A percentile compares a stretch with the other conserved stretches of the same genome.
Conservation (phyloP, 2,113 vertebrate species). For the Martes martes region DNA sequence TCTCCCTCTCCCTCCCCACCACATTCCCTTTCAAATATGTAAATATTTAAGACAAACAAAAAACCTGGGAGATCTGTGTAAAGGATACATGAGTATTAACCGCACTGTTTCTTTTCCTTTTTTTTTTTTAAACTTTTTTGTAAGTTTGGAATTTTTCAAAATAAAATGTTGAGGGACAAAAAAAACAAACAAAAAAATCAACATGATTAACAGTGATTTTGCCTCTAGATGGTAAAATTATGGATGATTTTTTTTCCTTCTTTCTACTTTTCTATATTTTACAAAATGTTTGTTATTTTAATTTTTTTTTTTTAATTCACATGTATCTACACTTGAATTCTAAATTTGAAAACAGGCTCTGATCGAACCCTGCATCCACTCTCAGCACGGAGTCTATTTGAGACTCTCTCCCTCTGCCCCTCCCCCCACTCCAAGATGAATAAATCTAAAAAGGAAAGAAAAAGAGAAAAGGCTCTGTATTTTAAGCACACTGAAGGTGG, state of each 20-base stretch:
- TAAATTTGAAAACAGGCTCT: neutral
- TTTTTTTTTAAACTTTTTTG: neutral
- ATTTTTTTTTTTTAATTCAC: neutral
- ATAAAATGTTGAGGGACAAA: neutral
- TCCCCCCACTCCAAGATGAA: neutral
- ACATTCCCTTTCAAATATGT: neutral
- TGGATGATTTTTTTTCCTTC: neutral
- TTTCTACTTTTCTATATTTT: slow-evolving; percentile 5
- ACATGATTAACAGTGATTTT: neutral
- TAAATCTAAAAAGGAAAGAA: neutral
- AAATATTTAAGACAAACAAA: neutral
- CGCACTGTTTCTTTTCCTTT: neutral
- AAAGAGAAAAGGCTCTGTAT: neutral
- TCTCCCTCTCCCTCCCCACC: neutral
- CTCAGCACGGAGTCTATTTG: neutral
- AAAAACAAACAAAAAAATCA: neutral
- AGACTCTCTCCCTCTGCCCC: neutral
- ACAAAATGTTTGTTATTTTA: neutral
- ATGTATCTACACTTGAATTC: neutral
- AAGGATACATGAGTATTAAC: neutral
- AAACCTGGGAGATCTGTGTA: neutral
- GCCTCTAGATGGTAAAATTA: neutral
- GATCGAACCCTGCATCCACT: neutral
- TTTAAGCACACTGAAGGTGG: neutral
- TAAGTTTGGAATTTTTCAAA: neutral